Percentiles rank a stretch among this genome's conserved stretches.
phyloP scores from a whole-genome alignment of 2,797 vertebrate species.

The Eospalax fontanierii region DNA sequence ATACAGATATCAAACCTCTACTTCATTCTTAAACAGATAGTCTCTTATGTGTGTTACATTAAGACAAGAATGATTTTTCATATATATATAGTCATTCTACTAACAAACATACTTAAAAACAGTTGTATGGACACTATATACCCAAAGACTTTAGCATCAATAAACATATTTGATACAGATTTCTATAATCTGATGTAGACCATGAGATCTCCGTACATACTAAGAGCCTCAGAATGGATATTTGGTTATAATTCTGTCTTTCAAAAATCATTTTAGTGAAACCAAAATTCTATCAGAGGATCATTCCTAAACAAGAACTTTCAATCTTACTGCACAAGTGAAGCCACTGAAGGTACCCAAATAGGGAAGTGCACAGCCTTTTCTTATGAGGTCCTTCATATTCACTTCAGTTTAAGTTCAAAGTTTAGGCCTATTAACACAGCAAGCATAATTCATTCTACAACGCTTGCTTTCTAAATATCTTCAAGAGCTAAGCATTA shows the following conservation, averaged over 20 bases:
- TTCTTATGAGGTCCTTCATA: neutral
- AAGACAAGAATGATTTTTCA: neutral
- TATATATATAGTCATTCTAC: neutral
- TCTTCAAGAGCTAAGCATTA: slow-evolving; percentile 38
- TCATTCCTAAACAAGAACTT: slow-evolving; percentile 38
- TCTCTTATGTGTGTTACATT: neutral
- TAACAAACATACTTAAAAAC: neutral
- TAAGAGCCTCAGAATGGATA: neutral
- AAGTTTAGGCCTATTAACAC: slow-evolving; percentile 26
- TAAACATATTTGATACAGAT: slow-evolving; percentile 26
- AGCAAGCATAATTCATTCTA: neutral
- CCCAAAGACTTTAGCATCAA: neutral
- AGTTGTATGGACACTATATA: neutral
- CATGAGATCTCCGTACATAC: neutral
- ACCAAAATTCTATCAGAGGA: slow-evolving; percentile 32
- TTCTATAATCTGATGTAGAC: neutral
- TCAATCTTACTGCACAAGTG: slow-evolving; percentile 1
- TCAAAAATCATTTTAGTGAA: slow-evolving; percentile 48
- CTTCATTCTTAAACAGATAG: neutral
- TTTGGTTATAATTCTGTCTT: neutral
- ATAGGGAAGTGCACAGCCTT: neutral
- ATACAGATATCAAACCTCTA: neutral
- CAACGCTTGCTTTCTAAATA: neutral
- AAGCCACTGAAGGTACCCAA: neutral
- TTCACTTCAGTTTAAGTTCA: slow-evolving; percentile 2